phyloP scores from a whole-genome alignment of 2,888 invertebrate genomes.

The Plemyria rubiginata region DNA sequence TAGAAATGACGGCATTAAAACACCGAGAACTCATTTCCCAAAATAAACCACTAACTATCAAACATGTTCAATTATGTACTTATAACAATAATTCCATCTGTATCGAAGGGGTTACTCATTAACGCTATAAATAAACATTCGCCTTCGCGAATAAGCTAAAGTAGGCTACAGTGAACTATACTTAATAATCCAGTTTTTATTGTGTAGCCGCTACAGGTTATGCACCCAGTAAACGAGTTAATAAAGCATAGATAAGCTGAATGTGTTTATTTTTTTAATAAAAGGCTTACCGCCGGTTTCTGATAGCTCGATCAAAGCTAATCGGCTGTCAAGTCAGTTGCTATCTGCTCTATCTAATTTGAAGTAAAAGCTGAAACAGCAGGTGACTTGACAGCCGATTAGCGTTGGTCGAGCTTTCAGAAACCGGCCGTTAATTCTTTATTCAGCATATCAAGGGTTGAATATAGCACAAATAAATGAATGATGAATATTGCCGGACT shows the following conservation, averaged over 20 bases:
- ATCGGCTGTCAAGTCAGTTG: too few relatives aligned
- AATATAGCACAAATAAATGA: too few relatives aligned
- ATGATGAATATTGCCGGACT: too few relatives aligned
- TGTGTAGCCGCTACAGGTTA: background rate
- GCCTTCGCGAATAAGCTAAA: slow-evolving; percentile 11
- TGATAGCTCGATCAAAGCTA: too few relatives aligned
- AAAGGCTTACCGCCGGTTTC: too few relatives aligned
- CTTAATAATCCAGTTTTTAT: background rate
- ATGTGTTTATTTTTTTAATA: background rate
- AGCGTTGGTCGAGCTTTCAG: too few relatives aligned
- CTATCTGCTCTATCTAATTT: too few relatives aligned
- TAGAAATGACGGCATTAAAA: slow-evolving; percentile 23
- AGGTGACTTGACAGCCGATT: too few relatives aligned
- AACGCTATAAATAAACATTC: slow-evolving; percentile 25
- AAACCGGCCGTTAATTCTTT: too few relatives aligned
- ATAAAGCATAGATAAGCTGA: background rate
- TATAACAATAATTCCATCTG: slow-evolving; percentile 31
- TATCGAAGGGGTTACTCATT: slow-evolving; percentile 30
- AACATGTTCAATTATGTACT: slow-evolving; percentile 32
- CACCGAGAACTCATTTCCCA: slow-evolving; percentile 17
- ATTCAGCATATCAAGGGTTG: too few relatives aligned
- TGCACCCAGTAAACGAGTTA: background rate
- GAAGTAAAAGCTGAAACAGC: too few relatives aligned
- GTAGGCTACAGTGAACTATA: slow-evolving; percentile 3
- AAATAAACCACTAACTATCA: slow-evolving; percentile 31